Base-by-base conservation (phyloP, 2,113 vertebrate genomes). In the Ancistrus triradiatus region DNA sequence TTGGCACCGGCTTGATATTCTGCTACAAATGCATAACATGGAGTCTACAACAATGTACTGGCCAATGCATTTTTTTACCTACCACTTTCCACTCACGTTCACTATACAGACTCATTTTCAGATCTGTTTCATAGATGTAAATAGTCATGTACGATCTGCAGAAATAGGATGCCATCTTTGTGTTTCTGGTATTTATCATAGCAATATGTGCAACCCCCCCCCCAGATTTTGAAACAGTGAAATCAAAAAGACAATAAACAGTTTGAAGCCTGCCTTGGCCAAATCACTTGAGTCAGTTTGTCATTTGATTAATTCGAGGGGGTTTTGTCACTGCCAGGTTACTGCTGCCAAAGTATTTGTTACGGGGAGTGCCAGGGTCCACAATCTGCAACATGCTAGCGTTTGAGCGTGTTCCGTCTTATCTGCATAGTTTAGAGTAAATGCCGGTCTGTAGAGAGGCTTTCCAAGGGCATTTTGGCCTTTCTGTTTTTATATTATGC, bases 131-230 rank as follows among this genome's bases (percentile, higher is more conserved):
- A 73, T 70, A 81, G 52, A 74, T 87, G 84, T 87, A 85, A 77
- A 83, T 83, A 80, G 72, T 81, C 73, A 74, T 61, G 76, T 74
- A 77, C 77, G 80, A 86, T 81, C 75, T 72, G 60, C 64, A 63
- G n/a, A 80, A 77, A 80, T 80, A 85, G 77, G 66, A 58, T 80
- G 82, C 82, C 57, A 70, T 58, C 60, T 66, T 72, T 72, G 73
- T 83, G 81, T 86, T 76, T 59, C n/a, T 73, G 68, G 75, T 84
- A 85, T 86, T 86, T 84, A 86, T 82, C 82, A 75, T 84, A 78
- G 76, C 19, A 64, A 77, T 78, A 82, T 82, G 76, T 78, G 66
- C 77, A 77, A 74, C 79, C 74, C 79, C 77, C 76, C 72, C 79
- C 74, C 79, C 79, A 79, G 80, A 81, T 87, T 84, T 83, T 80